phyloP scores from a whole-genome alignment of 2,797 vertebrate genomes.

The Sebastes cheni region DNA sequence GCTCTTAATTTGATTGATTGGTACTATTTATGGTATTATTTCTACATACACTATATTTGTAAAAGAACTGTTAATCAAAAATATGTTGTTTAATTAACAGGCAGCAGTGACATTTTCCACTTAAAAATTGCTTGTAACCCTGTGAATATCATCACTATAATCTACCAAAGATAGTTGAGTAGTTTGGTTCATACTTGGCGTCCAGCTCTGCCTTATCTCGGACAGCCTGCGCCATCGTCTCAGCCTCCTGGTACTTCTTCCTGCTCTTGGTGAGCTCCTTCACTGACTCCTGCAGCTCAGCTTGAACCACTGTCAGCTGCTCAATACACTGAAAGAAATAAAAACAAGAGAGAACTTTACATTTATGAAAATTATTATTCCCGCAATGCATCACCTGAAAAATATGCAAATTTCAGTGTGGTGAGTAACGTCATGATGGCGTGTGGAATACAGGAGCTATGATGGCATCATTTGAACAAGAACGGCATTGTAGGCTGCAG shows the following conservation, averaged over 20 bases:
- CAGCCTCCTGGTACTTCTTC: constrained; percentile 97
- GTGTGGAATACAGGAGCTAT: background rate
- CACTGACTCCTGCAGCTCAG: constrained; percentile 94
- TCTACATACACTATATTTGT: background rate
- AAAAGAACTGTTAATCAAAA: background rate
- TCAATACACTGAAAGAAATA: constrained; percentile 87
- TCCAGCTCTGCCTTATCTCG: constrained; percentile 96
- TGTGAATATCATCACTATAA: background rate
- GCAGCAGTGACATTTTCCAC: background rate
- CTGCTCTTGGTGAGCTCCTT: constrained; percentile 97
- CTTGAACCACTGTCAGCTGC: constrained; percentile 92
- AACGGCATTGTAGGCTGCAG: constrained; percentile 29
- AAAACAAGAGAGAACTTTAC: background rate
- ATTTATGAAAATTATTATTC: constrained; percentile 3
- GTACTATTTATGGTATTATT: background rate
- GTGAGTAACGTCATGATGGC: background rate
- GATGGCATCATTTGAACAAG: constrained; percentile 26
- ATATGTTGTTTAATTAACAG: background rate
- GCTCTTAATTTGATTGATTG: background rate
- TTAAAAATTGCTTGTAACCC: background rate
- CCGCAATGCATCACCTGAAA: background rate
- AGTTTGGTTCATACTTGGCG: constrained; percentile 87
- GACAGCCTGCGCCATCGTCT: constrained; percentile 95
- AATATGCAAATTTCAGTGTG: constrained; percentile 8
- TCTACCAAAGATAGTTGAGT: background rate